Evolutionary conservation across 2,113 vertebrate species (phyloP), one percentile per base, ranked within the genome.

Genomic region (Seriola rivoliana): DNA sequence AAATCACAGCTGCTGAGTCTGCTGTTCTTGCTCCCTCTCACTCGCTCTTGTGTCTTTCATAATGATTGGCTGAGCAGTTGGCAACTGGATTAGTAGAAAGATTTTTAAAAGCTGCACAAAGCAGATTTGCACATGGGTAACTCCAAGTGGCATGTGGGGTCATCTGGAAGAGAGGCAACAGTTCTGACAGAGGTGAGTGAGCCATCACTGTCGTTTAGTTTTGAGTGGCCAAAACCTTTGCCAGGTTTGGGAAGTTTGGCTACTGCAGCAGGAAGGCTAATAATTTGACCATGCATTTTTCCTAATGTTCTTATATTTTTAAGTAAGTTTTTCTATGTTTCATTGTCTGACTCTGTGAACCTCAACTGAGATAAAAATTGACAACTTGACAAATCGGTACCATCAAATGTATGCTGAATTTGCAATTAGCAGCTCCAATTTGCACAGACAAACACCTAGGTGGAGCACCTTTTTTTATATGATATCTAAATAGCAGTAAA

Each of bases 1-100:
- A 86, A 87, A 78, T 75, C 69, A 71, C 75, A 59, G 38, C 63
- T 91, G 90, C 93, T 91, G 87, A 91, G 63, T 88, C 66, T 65
- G 85, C 87, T 69, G 44, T 82, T 91, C 25, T 69, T 17, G 10
- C 48, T 77, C 38, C 59, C 70, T 55, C 48, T 59, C 10, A 23
- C 17, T 67, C 1, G 2, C 36, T 76, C 60, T 60, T 12, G 13
- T 78, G 62, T 80, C 64, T 48, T 57, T 82, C 65, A 34, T 75
- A 36, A 54, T 11, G 38, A 55, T 44, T 64, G 68, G 66, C 29
- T 34, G 65, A 57, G 73, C 12, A 78, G 40, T 81, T 84, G 77
- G 66, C 80, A 81, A 74, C 77, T 86, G 66, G 59, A 42, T 60
- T 40, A 64, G 62, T 3, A 23, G 29, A 65, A 82, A 68, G 54